Evolutionary conservation across 2,888 invertebrate genomes (phyloP).

Genomic region (Megaustenia siamemsis): DNA sequence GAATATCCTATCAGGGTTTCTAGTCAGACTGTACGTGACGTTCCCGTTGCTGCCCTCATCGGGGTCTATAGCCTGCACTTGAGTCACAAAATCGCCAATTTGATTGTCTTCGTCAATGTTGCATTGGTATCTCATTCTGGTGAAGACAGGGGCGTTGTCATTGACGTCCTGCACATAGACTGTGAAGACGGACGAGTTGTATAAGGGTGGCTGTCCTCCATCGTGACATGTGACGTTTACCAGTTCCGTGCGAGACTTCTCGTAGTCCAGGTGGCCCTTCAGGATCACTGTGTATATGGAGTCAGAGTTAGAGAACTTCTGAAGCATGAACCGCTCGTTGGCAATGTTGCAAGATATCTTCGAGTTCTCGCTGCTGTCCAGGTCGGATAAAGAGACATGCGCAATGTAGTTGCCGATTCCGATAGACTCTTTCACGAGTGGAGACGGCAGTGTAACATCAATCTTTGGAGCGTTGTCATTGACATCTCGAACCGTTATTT

Average conservation of each 20-base stretch:
- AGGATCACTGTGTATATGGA: conserved; percentile 61
- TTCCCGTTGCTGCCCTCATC: conserved; percentile 63
- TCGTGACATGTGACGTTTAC: conserved; percentile 64
- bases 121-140: conserved; percentile 49
- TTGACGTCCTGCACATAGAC: conserved; percentile 61
- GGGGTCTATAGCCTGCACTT: conserved; percentile 62
- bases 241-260: conserved; percentile 55
- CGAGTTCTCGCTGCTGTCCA: conserved; percentile 71
- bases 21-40: conserved; percentile 58
- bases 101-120: conserved; percentile 60
- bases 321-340: conserved; percentile 66
- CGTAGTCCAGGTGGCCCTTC: conserved; percentile 60
- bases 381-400: conserved; percentile 88
- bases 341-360: conserved; percentile 67
- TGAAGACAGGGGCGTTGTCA: conserved; percentile 63
- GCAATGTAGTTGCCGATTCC: conserved; percentile 94
- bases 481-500: conserved; percentile 84
- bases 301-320: conserved; percentile 60
- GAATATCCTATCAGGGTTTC: conserved; percentile 57
- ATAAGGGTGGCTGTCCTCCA: conserved; percentile 57
- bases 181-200: conserved; percentile 56
- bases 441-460: conserved; percentile 89
- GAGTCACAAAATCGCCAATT: conserved; percentile 56
- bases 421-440: conserved; percentile 83
- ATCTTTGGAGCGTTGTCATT: conserved; percentile 89